Evolutionary conservation across 2,113 vertebrate genomes (phyloP), one percentile per base, ranked within the genome.

Genomic region (Lophotis ruficrista): DNA sequence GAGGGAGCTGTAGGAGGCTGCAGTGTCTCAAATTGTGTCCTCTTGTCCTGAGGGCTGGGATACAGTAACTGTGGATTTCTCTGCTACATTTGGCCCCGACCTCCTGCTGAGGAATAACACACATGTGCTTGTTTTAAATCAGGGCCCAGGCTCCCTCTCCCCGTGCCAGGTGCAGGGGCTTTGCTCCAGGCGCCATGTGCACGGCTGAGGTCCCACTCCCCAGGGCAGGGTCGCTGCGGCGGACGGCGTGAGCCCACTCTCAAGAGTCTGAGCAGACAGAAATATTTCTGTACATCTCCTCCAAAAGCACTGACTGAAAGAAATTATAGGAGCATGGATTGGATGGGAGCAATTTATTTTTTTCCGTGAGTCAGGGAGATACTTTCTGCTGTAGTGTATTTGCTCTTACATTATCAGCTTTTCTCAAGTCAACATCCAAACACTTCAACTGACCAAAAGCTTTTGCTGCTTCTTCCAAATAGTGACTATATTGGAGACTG

Each of bases 71-170:
- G 47, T 51, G 28, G n/a, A 61, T n/a, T 58, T 60, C 41, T 23
- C 30, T 53, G 20, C 48, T 51, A 43, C 2, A 0, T 89, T 86
- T 72, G 51, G 21, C 45, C 53, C 10, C 1, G 2, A 8, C 51
- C 31, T 82, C 23, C 65, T 93, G 23, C 56, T 79, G 48, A 66
- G 73, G 54, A 68, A 28, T 38, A 47, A 78, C 60, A 51, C 4
- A 47, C 10, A 6, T 0, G 0, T 79, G 24, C 41, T 61, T 89
- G 31, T 70, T 82, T 64, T 53, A 61, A 56, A 64, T 30, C 10
- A 9, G 8, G 1, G 0, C 1, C 0, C 6, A n/a, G 50, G 9
- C 23, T 62, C 27, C 25, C 28, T 60, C 20, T 53, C 1, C 1
- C 4, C 0, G 22, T 71, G 70, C 22, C 9, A 0, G 0, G 23